Evolutionary conservation across 2,888 invertebrate genomes (phyloP).

Genomic region (Homarus gammarus): DNA sequence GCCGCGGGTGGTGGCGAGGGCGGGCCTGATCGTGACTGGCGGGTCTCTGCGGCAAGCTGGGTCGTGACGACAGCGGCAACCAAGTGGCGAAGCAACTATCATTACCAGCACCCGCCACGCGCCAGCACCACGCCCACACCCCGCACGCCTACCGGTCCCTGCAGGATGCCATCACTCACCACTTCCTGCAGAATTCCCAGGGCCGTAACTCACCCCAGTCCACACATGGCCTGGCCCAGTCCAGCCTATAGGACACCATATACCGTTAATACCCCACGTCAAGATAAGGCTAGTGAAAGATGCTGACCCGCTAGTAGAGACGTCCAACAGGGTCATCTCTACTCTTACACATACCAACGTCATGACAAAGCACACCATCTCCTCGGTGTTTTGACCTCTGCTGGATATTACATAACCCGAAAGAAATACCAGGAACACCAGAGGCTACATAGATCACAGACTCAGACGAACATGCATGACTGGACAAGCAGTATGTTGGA

Average conservation of each 20-base stretch:
- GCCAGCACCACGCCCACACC: slow-evolving; percentile 26
- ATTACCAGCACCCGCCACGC: slow-evolving; percentile 49
- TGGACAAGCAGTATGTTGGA: background rate
- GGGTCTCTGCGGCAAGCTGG: slow-evolving; percentile 32
- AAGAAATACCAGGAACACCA: too few relatives aligned
- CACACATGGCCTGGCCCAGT: too few relatives aligned
- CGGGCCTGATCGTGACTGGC: slow-evolving; percentile 47
- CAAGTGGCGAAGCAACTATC: slow-evolving; percentile 41
- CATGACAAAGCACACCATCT: too few relatives aligned
- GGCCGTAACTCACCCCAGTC: too few relatives aligned
- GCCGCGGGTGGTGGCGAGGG: slow-evolving; percentile 14
- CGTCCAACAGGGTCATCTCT: too few relatives aligned
- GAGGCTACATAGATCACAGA: background rate
- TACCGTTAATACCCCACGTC: too few relatives aligned
- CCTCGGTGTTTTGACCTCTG: too few relatives aligned
- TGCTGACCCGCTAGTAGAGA: too few relatives aligned
- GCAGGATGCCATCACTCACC: background rate
- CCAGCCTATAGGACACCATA: too few relatives aligned
- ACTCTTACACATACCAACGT: too few relatives aligned
- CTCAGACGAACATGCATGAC: background rate
- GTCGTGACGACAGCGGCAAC: slow-evolving; percentile 49
- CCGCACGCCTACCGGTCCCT: background rate
- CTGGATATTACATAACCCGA: too few relatives aligned
- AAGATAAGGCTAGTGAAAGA: too few relatives aligned
- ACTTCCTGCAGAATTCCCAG: background rate